Percentiles rank a stretch among this genome's conserved stretches.
phyloP scores from a whole-genome alignment of 1,140 invertebrate species.

The Drosophila tani region DNA sequence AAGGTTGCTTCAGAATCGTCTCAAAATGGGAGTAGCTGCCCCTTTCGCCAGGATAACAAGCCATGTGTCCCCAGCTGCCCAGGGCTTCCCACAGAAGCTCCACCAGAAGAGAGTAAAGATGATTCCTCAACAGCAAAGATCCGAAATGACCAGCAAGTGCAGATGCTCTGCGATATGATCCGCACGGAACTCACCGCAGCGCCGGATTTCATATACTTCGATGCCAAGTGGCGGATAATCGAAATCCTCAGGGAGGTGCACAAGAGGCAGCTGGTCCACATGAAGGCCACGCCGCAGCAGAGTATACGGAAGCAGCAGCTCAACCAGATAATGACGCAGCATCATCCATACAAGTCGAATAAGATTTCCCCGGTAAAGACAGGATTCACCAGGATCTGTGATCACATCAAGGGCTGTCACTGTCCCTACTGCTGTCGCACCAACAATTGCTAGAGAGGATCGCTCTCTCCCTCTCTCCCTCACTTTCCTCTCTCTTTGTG shows the following conservation, averaged over 20 bases:
- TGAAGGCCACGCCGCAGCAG: constrained; percentile 21
- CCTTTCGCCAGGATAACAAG: not conserved
- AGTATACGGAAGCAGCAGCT: not conserved
- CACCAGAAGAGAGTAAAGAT: not conserved
- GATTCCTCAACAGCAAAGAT: not conserved
- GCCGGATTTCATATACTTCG: constrained; percentile 63
- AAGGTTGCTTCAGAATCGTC: not conserved
- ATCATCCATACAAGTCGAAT: not conserved
- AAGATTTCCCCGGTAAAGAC: not conserved
- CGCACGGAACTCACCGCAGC: constrained; percentile 44
- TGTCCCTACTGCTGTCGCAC: constrained; percentile 45
- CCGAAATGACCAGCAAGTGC: constrained; percentile 42
- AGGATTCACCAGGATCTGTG: not conserved
- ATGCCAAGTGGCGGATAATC: constrained; percentile 78
- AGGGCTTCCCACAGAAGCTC: not conserved
- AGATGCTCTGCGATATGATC: constrained; percentile 72
- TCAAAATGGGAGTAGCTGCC: not conserved
- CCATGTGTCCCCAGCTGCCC: not conserved
- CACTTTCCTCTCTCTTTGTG: not conserved
- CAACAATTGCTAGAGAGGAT: constrained; percentile 5
- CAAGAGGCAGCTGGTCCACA: constrained; percentile 51
- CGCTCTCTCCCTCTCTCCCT: not conserved
- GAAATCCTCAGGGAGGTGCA: constrained; percentile 70
- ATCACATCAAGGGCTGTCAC: not conserved
- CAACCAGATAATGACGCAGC: not conserved